Evolutionary conservation across 2,888 invertebrate species (phyloP), one percentile per base, ranked within the genome.

Genomic region (Gymnocheta viridis): DNA sequence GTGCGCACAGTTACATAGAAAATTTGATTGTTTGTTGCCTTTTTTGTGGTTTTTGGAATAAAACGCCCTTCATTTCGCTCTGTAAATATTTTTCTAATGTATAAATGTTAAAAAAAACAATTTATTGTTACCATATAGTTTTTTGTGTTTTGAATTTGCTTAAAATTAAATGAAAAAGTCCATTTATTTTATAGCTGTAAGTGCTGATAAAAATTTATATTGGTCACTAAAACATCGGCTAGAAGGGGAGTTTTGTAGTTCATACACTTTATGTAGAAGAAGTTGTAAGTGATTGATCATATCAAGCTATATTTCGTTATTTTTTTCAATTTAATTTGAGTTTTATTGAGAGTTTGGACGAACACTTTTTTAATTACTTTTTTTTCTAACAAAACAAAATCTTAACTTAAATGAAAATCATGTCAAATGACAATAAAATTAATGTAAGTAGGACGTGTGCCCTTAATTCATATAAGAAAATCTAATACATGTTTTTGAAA

Each of bases 191-290:
- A 44, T 70, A 10, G 24, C 29, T 7, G 44, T 41, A 29, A 58
- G 41, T 66, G 73, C 51, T 74, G 79, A 83, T 70, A 83, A 82
- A 47, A 79, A 56, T 74, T 74, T 79, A 70, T 83, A 56, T 56
- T 70, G 66, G 66, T 70, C 74, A 83, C 74, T 83, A 79, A 79
- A 64, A 2, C 35, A 44, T 14, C 14, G 64, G 17, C 22, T 56
- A 35, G 24, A 17, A 60, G 29, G 51, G 17, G 10, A 24, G 41
- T 54, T 77, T 66, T 24, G 3, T 54, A 22, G 27, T 19, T 29
- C 27, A 9, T 6, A 5, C 38, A 7, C 10, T 17, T 9, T 56
- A 24, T 29, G 17, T n/a, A 4, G n/a, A 17, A 35, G 51, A 1
- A 19, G 47, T 58, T 29, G 17, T 10, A 27, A 51, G 19, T 51